phyloP scores from a whole-genome alignment of 2,888 invertebrate genomes.

The Girardia tigrina region DNA sequence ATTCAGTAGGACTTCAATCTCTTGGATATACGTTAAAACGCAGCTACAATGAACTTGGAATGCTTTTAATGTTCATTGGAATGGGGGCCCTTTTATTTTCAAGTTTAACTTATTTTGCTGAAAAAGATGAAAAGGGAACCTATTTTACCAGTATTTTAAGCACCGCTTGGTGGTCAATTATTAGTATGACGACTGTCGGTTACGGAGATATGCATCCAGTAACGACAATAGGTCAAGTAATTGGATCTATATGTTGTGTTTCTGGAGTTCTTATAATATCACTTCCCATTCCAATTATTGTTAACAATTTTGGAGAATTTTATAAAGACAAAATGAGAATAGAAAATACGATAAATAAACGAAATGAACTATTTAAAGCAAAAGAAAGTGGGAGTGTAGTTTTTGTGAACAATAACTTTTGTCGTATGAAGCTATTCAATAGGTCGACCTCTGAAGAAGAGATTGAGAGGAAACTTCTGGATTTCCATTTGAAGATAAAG shows the following conservation, averaged over 20 bases:
- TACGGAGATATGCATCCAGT: too few relatives aligned
- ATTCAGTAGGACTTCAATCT: conserved; percentile 92
- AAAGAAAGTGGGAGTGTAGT: not conserved
- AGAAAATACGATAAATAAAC: not conserved
- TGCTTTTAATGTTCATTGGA: conserved; percentile 94
- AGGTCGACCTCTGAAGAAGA: not conserved
- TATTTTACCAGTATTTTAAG: not conserved
- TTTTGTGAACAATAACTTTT: not conserved
- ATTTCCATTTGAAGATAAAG: not conserved
- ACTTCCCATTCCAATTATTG: not conserved
- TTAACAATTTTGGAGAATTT: not conserved
- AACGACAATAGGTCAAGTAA: too few relatives aligned
- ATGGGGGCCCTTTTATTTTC: conserved; percentile 98
- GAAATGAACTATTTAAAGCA: not conserved
- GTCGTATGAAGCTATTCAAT: not conserved
- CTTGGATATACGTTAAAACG: conserved; percentile 92
- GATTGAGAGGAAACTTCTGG: not conserved
- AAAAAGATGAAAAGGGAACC: conserved; percentile 62
- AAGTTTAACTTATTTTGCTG: conserved; percentile 94
- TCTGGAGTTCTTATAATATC: not conserved
- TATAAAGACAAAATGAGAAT: not conserved
- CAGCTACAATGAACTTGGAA: conserved; percentile 89
- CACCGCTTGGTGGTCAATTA: not conserved
- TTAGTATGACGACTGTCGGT: too few relatives aligned
- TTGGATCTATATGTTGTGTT: not conserved